Percentiles rank a stretch among this genome's conserved stretches.
Evolutionary conservation across 2,888 invertebrate species (phyloP).

Genomic region (Caenorhabditis becei): DNA sequence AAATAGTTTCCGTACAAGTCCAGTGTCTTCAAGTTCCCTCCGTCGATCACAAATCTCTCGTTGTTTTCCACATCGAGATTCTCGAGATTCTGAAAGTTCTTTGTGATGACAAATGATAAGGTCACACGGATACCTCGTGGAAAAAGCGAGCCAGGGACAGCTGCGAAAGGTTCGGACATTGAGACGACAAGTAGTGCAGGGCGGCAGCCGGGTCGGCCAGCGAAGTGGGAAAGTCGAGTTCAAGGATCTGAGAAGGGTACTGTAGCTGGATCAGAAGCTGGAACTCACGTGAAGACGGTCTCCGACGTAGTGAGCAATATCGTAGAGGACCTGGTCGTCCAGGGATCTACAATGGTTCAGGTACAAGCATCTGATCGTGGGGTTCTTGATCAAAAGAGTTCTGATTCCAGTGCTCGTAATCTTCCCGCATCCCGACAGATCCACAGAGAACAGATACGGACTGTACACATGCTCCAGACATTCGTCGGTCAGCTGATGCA

Average conservation of each 20-base stretch:
- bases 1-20: slow-evolving; percentile 81
- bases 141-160: slow-evolving; percentile 80
- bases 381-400: slow-evolving; percentile 74
- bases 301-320: slow-evolving; percentile 79
- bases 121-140: slow-evolving; percentile 68
- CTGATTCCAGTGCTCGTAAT: slow-evolving; percentile 75
- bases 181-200: slow-evolving; percentile 73
- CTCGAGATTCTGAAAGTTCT: slow-evolving; percentile 25
- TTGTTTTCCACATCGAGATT: slow-evolving; percentile 55
- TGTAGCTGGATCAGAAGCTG: neutral
- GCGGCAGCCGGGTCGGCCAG: slow-evolving; percentile 76
- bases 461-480: slow-evolving; percentile 73
- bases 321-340: slow-evolving; percentile 80
- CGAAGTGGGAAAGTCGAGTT: slow-evolving; percentile 79
- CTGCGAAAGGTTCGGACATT: slow-evolving; percentile 78
- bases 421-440: slow-evolving; percentile 79
- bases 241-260: slow-evolving; percentile 68
- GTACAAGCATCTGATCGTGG: slow-evolving; percentile 74
- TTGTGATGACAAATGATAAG: neutral
- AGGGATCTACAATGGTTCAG: slow-evolving; percentile 78
- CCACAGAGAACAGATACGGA: slow-evolving; percentile 73
- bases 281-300: slow-evolving; percentile 69
- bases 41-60: slow-evolving; percentile 64
- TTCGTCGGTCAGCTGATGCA: slow-evolving; percentile 74
- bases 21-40: slow-evolving; percentile 72